phyloP scores from a whole-genome alignment of 1,140 invertebrate genomes.

The Ectropis grisescens region DNA sequence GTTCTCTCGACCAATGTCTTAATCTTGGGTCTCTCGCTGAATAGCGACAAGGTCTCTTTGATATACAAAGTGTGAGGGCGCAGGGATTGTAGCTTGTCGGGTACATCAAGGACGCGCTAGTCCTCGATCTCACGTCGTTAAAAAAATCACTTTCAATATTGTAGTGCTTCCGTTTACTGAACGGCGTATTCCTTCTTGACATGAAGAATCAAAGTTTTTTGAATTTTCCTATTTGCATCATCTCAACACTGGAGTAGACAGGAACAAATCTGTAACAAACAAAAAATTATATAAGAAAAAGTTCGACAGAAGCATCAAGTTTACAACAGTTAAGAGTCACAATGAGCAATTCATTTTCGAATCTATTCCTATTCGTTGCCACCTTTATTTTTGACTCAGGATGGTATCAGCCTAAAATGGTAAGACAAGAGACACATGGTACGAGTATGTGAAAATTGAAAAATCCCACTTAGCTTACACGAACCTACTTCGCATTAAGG shows the following conservation, averaged over 20 bases:
- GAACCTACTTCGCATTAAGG: too few species aligned
- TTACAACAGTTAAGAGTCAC: too few species aligned
- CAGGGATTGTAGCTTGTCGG: slow-evolving; percentile 56
- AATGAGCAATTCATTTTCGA: too few species aligned
- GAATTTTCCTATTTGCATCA: slow-evolving; percentile 28
- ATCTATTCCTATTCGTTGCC: too few species aligned
- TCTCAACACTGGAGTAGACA: slow-evolving; percentile 28
- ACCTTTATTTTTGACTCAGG: too few species aligned
- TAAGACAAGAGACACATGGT: too few species aligned
- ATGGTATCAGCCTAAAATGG: too few species aligned
- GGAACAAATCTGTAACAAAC: slow-evolving; percentile 51
- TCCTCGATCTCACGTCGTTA: slow-evolving; percentile 57
- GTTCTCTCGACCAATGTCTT: slow-evolving; percentile 62
- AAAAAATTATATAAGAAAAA: too few species aligned
- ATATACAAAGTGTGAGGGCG: slow-evolving; percentile 56
- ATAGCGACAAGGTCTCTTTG: slow-evolving; percentile 57
- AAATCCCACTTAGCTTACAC: too few species aligned
- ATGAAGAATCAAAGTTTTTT: slow-evolving; percentile 58
- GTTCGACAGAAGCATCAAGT: too few species aligned
- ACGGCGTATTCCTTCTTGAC: slow-evolving; percentile 42
- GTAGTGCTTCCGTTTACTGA: slow-evolving; percentile 26
- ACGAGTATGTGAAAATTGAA: too few species aligned
- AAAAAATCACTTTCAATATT: slow-evolving; percentile 57
- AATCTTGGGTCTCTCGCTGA: slow-evolving; percentile 63
- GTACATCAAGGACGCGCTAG: slow-evolving; percentile 67